A percentile compares a stretch with the other conserved stretches of the same genome.
phyloP scores from a whole-genome alignment of 2,888 invertebrate genomes.

The Pyrocoelia pectoralis region DNA sequence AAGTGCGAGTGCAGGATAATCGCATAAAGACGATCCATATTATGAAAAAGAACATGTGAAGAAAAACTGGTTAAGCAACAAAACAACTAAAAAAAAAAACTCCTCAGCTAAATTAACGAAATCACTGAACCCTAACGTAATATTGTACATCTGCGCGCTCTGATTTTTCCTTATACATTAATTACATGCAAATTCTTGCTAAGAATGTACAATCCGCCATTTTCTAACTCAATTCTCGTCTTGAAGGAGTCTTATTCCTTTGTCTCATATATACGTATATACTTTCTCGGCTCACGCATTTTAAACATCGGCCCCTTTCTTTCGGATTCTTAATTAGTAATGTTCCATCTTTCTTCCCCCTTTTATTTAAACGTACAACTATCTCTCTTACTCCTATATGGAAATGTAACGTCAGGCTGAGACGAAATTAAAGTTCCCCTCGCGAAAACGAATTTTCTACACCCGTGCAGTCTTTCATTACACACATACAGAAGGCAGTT shows the following conservation, averaged over 20 bases:
- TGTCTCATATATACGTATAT: slow-evolving; percentile 59
- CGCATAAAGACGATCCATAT: neutral
- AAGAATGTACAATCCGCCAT: slow-evolving; percentile 61
- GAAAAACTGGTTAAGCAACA: slow-evolving; percentile 21
- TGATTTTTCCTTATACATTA: slow-evolving; percentile 60
- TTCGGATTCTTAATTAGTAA: slow-evolving; percentile 77
- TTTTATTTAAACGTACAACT: slow-evolving; percentile 62
- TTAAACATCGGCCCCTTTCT: slow-evolving; percentile 68
- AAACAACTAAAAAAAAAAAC: slow-evolving; percentile 27
- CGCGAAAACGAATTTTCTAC: slow-evolving; percentile 62
- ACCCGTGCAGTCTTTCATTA: slow-evolving; percentile 62
- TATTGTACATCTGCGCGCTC: slow-evolving; percentile 57
- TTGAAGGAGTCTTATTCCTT: slow-evolving; percentile 59
- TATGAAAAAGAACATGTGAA: slow-evolving; percentile 22
- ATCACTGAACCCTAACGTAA: slow-evolving; percentile 51
- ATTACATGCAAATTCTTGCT: slow-evolving; percentile 62
- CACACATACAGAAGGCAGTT: slow-evolving; percentile 51
- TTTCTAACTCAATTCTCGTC: slow-evolving; percentile 59
- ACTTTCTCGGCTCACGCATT: slow-evolving; percentile 60
- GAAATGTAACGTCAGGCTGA: slow-evolving; percentile 59
- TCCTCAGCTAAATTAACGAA: slow-evolving; percentile 48
- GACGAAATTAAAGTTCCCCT: slow-evolving; percentile 59
- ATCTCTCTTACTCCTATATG: slow-evolving; percentile 64
- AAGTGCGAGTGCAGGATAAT: neutral
- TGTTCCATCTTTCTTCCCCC: slow-evolving; percentile 62